These are phyloP conservation scores for Himalopsyche phryganea DNA, from an alignment of 1,140 invertebrate species.

Conservation along the genomic window DNA sequence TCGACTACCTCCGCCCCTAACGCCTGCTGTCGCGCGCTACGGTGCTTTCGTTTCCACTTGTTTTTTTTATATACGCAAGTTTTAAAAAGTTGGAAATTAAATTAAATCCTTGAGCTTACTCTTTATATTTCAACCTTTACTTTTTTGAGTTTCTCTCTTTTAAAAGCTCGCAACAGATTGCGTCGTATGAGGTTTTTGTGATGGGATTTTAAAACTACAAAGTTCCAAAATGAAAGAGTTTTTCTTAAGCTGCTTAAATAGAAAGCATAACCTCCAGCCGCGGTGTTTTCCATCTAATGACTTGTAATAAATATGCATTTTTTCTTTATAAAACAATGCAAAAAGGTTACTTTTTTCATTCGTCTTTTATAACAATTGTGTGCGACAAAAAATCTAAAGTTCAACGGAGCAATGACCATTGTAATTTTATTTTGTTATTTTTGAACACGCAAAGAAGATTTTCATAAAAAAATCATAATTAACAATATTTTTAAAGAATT, in stretches of 20 bases:
- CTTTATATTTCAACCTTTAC: constrained; percentile 34
- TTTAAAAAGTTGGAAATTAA: constrained; percentile 36
- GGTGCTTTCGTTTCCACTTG: constrained; percentile 30
- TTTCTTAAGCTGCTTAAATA: constrained; percentile 28
- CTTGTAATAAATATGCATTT: too few species aligned
- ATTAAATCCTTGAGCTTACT: constrained; percentile 34
- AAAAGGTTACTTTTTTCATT: too few species aligned
- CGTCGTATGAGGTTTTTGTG: constrained; percentile 26
- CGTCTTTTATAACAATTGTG: too few species aligned
- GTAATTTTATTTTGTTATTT: too few species aligned
- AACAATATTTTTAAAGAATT: too few species aligned
- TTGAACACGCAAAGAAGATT: too few species aligned
- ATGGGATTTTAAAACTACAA: constrained; percentile 32
- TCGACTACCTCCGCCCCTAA: background rate
- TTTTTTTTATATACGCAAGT: constrained; percentile 33
- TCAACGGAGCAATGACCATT: too few species aligned
- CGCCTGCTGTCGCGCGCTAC: constrained; percentile 17
- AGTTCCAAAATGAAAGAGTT: constrained; percentile 31
- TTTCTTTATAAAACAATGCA: too few species aligned
- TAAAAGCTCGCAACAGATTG: constrained; percentile 20
- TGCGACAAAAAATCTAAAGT: too few species aligned
- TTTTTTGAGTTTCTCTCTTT: constrained; percentile 21
- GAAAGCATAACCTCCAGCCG: constrained; percentile 10
- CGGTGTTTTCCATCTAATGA: background rate
- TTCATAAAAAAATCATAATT: too few species aligned